These are phyloP conservation scores for Holocentrus rufus DNA, from an alignment of 2,797 vertebrate genomes.

Conservation along the genomic window DNA sequence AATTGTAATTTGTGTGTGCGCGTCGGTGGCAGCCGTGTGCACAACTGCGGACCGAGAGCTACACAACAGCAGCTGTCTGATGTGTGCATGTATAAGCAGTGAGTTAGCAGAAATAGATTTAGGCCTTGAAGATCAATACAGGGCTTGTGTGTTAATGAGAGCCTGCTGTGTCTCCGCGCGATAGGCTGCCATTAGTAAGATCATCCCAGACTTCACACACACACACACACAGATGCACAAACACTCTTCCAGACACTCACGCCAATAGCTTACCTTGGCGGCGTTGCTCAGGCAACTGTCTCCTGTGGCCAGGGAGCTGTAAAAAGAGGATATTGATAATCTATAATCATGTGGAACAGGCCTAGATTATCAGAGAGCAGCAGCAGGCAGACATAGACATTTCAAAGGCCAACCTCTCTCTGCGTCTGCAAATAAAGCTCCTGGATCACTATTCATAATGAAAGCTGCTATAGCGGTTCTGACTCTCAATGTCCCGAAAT, in stretches of 20 bases:
- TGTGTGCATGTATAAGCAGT: slow-evolving; percentile 57
- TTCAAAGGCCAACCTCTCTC: slow-evolving; percentile 77
- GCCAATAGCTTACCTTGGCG: slow-evolving; percentile 80
- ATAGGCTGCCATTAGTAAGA: slow-evolving; percentile 78
- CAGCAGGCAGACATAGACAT: slow-evolving; percentile 78
- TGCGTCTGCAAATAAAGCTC: slow-evolving; percentile 78
- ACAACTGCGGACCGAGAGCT: slow-evolving; percentile 21
- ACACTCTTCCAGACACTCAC: slow-evolving; percentile 18
- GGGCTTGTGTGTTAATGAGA: slow-evolving; percentile 69
- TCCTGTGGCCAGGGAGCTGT: slow-evolving; percentile 81
- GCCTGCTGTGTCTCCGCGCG: slow-evolving; percentile 60
- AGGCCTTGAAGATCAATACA: slow-evolving; percentile 63
- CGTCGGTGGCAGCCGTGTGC: background rate
- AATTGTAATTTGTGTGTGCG: slow-evolving; percentile 30
- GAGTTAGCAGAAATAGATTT: slow-evolving; percentile 56
- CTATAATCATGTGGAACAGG: slow-evolving; percentile 85
- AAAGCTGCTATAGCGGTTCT: slow-evolving; percentile 7
- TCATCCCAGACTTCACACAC: slow-evolving; percentile 55
- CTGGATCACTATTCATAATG: slow-evolving; percentile 44
- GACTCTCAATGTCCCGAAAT: background rate
- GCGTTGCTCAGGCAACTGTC: slow-evolving; percentile 89
- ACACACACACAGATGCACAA: slow-evolving; percentile 31
- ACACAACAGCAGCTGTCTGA: slow-evolving; percentile 23
- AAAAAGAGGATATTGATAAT: slow-evolving; percentile 92
- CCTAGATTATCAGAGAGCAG: slow-evolving; percentile 85